Evolutionary conservation across 2,888 invertebrate species (phyloP).

Genomic region (Heliconius aoede): DNA sequence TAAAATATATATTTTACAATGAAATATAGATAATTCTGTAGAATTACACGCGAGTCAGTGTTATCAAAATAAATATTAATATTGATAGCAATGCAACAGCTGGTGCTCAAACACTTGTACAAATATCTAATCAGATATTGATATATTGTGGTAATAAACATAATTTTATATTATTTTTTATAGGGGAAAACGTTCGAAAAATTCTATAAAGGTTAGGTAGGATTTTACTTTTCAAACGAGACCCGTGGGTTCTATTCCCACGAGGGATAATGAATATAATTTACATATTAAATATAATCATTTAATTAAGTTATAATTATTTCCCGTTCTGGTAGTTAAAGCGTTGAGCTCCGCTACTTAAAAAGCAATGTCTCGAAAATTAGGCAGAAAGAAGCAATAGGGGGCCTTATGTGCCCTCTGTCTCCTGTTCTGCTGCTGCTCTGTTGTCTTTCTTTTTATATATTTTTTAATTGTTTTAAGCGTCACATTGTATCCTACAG

Average conservation of each 20-base stretch:
- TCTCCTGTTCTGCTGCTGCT: no score
- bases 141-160: conserved; percentile 6
- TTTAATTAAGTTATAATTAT: no score
- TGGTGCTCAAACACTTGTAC: conserved; percentile 6
- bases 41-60: conserved; percentile 10
- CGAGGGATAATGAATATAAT: no score
- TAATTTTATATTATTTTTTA: not conserved
- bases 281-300: no score
- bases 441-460: no score
- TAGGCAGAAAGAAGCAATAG: not conserved
- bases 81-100: not conserved
- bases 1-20: not conserved
- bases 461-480: no score
- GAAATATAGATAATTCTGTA: not conserved
- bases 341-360: not conserved
- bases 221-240: not conserved
- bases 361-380: not conserved
- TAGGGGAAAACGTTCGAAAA: not conserved
- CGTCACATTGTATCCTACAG: no score
- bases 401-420: no score
- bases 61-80: conserved; percentile 8
- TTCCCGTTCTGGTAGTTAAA: no score
- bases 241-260: no score
- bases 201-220: not conserved
- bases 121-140: conserved; percentile 16